Base-by-base conservation (phyloP, 2,113 vertebrate genomes). In the Dasyornis broadbenti region DNA sequence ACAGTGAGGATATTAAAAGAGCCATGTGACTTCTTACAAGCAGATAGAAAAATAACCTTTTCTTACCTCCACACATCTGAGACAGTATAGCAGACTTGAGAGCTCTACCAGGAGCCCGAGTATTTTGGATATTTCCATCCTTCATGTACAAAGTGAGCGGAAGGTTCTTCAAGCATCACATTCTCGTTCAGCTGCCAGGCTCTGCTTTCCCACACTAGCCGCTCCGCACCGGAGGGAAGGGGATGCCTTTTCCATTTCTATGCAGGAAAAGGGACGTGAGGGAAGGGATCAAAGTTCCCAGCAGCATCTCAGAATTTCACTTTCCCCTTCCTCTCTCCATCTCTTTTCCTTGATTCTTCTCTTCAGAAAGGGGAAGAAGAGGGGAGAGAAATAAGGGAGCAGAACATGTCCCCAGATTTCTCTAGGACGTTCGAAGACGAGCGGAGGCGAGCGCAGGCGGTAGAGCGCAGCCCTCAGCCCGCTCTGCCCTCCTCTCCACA, bases 31-130 rank as follows among this genome's bases (percentile, higher is more conserved):
- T 92, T 90, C 54, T 73, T 59, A 77, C 18, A 44, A 60, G 65
- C 37, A 82, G 44, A 79, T 7, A 80, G 61, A 81, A 84, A 77
- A 91, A 82, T 12, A 91, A 66, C 33, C 15, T 24, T 86, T 81
- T 82, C 97, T 92, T 97, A 98, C 97, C 97, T 97, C 81, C 50
- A 20, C 47, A 8, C 54, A 81, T 81, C 49, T 82, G 86, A 97
- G 72, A 65, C 57, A 94, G 54, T 69, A 64, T 5, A 96, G 84
- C 47, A 96, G 73, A 64, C 44, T 61, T 9, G 13, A 54, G 21
- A 96, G 79, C 77, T 90, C 68, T 77, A 92, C 18, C 23, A 97
- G 75, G 70, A 95, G 47, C 66, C 68, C 6, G 3, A 95, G 45
- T 13, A 69, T 77, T 92, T 57, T 75, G 37, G 44, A 61, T 44